These are phyloP conservation scores for Drosophila pallidifrons DNA, from an alignment of 1,140 invertebrate species.

Conservation along the genomic window DNA sequence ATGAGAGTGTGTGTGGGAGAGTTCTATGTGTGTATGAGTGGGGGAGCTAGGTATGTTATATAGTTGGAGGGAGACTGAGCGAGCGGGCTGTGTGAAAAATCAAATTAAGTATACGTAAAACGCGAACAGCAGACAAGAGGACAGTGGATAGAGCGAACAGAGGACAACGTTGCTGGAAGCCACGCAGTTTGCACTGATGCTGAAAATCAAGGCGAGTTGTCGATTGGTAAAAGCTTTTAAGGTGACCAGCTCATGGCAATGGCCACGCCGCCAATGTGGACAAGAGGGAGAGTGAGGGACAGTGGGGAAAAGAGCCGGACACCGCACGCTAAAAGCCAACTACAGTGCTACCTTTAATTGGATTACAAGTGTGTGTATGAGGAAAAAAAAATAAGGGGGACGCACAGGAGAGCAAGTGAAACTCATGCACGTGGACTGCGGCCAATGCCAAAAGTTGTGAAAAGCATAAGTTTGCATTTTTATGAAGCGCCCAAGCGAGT, in stretches of 20 bases:
- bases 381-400: conserved; percentile 8
- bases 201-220: conserved; percentile 82
- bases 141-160: conserved; percentile 16
- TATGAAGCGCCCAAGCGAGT: conserved; percentile 67
- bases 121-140: conserved; percentile 63
- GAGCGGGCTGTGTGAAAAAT: conserved; percentile 73
- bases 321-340: conserved; percentile 80
- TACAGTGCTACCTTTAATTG: conserved; percentile 82
- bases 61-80: background rate
- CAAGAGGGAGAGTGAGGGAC: background rate
- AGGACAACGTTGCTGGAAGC: conserved; percentile 43
- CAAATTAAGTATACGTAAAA: conserved; percentile 83
- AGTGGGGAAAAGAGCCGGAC: conserved; percentile 29
- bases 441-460: conserved; percentile 70
- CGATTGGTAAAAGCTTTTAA: conserved; percentile 83
- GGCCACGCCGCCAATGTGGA: conserved; percentile 18
- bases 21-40: conserved; percentile 24
- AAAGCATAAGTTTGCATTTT: conserved; percentile 83
- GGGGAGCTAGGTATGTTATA: conserved; percentile 17
- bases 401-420: conserved; percentile 6
- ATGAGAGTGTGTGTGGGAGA: conserved; percentile 14
- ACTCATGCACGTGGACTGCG: conserved; percentile 44
- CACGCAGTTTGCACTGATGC: conserved; percentile 55
- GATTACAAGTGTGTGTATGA: conserved; percentile 73
- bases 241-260: conserved; percentile 64